Evolutionary conservation across 2,888 invertebrate genomes (phyloP).

Genomic region (Dolichopus griseipennis): DNA sequence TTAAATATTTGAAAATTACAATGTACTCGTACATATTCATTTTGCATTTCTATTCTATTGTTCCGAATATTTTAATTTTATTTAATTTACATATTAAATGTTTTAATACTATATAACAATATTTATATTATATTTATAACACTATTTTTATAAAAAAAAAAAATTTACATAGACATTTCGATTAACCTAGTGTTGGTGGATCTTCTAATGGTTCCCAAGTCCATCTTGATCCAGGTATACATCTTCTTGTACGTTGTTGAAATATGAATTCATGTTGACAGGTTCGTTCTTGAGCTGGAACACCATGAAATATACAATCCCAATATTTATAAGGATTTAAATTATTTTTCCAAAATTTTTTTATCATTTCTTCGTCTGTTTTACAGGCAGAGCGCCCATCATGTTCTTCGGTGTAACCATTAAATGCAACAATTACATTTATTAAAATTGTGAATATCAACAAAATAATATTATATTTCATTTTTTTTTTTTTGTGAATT

Average conservation of each 20-base stretch:
- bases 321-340: slow-evolving; percentile 16
- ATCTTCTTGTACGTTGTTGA: slow-evolving; percentile 26
- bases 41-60: no score
- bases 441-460: background rate
- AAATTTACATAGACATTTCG: no score
- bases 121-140: no score
- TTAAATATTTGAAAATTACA: no score
- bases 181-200: slow-evolving; percentile 9
- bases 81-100: no score
- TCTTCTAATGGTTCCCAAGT: slow-evolving; percentile 10
- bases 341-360: slow-evolving; percentile 16
- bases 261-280: slow-evolving; percentile 31
- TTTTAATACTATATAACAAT: no score
- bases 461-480: no score
- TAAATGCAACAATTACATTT: background rate
- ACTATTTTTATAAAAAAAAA: no score
- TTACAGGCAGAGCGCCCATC: slow-evolving; percentile 16
- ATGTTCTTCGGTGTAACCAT: slow-evolving; percentile 9
- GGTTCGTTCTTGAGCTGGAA: background rate
- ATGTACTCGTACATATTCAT: no score
- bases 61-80: no score
- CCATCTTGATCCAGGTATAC: slow-evolving; percentile 15
- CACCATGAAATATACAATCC: slow-evolving; percentile 5
- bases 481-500: no score
- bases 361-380: slow-evolving; percentile 11